These are phyloP conservation scores for Paedocypris micromegethes DNA, from an alignment of 2,797 vertebrate species.

Conservation along the genomic window DNA sequence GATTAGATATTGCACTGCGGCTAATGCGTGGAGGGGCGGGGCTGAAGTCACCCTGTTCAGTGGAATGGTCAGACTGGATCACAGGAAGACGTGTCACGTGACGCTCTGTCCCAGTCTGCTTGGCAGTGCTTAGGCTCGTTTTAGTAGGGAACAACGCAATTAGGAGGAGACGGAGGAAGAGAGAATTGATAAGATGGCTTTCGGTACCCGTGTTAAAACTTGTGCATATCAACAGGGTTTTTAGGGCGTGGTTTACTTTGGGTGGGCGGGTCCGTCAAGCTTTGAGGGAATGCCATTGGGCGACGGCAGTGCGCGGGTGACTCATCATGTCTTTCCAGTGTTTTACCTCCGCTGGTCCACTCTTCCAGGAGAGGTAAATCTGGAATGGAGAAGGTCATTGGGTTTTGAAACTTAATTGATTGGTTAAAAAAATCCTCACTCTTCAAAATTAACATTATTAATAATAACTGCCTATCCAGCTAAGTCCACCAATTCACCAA, in stretches of 20 bases:
- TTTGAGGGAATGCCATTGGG: conserved; percentile 98
- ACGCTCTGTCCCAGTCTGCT: conserved; percentile 28
- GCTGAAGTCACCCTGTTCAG: conserved; percentile 23
- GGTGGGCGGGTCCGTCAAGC: conserved; percentile 71
- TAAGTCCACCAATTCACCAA: background rate
- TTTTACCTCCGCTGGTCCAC: conserved; percentile 93
- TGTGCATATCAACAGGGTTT: conserved; percentile 55
- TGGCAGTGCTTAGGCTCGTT: conserved; percentile 50
- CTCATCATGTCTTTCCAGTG: conserved; percentile 99
- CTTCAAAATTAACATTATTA: no score
- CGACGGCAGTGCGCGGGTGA: conserved; percentile 87
- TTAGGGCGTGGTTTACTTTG: conserved; percentile 51
- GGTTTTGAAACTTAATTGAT: no score
- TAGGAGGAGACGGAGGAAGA: conserved; percentile 34
- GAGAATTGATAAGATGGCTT: conserved; percentile 46
- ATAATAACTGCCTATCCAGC: background rate
- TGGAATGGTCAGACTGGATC: conserved; percentile 13
- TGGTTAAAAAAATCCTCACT: background rate
- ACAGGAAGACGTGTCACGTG: conserved; percentile 36
- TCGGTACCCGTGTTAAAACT: conserved; percentile 55
- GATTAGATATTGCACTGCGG: conserved; percentile 43
- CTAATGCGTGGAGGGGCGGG: conserved; percentile 6
- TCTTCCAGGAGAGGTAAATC: conserved; percentile 99
- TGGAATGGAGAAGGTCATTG: conserved; percentile 47
- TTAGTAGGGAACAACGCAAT: conserved; percentile 31